phyloP scores from a whole-genome alignment of 2,113 vertebrate genomes.

The Alectura lathami region DNA sequence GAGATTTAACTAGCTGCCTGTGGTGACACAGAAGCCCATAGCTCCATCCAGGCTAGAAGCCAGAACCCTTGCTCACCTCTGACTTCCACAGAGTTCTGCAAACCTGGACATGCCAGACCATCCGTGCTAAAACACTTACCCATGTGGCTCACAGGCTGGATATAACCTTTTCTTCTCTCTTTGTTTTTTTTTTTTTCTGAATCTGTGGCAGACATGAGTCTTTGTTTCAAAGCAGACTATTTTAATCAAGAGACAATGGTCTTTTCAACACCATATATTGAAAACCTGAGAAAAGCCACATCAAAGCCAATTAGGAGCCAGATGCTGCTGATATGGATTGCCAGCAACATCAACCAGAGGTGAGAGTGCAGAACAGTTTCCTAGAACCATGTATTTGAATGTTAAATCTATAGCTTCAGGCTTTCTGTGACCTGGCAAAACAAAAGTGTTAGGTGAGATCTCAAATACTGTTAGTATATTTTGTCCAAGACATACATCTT shows the following conservation, averaged over 20 bases:
- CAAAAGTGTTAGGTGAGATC: not conserved
- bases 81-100: not conserved
- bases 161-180: not conserved
- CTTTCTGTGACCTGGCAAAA: not conserved
- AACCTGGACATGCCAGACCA: not conserved
- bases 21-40: not conserved
- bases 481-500: not conserved
- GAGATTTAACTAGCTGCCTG: conserved; percentile 11
- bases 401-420: not conserved
- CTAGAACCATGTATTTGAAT: not conserved
- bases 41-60: not conserved
- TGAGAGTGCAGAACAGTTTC: not conserved
- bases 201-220: not conserved
- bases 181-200: not conserved
- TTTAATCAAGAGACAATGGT: not conserved
- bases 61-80: not conserved
- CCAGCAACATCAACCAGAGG: conserved; percentile 16
- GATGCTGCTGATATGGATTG: not conserved
- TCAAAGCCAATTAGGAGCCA: not conserved
- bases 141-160: not conserved
- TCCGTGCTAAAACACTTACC: not conserved
- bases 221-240: not conserved
- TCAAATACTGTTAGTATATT: not conserved
- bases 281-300: not conserved
- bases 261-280: not conserved